Conservation (phyloP, 2,888 invertebrate species). For the Caenorhabditis angaria region DNA sequence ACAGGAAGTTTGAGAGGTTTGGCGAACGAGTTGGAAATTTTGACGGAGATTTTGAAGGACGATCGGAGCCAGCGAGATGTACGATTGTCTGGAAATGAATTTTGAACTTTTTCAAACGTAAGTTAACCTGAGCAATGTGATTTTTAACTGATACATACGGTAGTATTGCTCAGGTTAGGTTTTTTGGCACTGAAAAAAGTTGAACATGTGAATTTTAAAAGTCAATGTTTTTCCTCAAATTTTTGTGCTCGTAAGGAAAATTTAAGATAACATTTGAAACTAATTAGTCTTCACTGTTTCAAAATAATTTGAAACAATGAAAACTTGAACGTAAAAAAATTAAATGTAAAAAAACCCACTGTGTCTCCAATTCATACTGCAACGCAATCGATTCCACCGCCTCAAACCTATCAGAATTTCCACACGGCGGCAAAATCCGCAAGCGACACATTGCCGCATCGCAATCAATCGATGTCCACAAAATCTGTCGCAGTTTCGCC, state of each 20-base stretch:
- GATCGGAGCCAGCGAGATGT: neutral
- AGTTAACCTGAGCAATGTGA: too few relatives aligned
- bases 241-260: too few relatives aligned
- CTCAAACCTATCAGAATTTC: neutral
- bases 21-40: slow-evolving; percentile 16
- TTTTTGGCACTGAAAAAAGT: too few relatives aligned
- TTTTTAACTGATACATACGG: too few relatives aligned
- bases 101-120: neutral
- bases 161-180: too few relatives aligned
- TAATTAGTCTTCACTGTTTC: neutral
- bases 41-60: slow-evolving; percentile 8
- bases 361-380: slow-evolving; percentile 27
- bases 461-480: slow-evolving; percentile 20
- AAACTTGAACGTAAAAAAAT: too few relatives aligned
- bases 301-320: neutral
- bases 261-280: too few relatives aligned
- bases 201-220: too few relatives aligned
- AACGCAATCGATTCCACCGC: slow-evolving; percentile 7
- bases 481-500: slow-evolving; percentile 6
- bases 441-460: slow-evolving; percentile 8
- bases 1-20: slow-evolving; percentile 15
- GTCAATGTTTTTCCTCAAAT: too few relatives aligned
- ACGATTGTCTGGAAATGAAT: slow-evolving; percentile 13
- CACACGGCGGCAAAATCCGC: slow-evolving; percentile 17
- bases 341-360: neutral